A percentile compares a stretch with the other conserved stretches of the same genome.
Evolutionary conservation across 2,888 invertebrate genomes (phyloP).

Genomic region (Drosophila longiperda): DNA sequence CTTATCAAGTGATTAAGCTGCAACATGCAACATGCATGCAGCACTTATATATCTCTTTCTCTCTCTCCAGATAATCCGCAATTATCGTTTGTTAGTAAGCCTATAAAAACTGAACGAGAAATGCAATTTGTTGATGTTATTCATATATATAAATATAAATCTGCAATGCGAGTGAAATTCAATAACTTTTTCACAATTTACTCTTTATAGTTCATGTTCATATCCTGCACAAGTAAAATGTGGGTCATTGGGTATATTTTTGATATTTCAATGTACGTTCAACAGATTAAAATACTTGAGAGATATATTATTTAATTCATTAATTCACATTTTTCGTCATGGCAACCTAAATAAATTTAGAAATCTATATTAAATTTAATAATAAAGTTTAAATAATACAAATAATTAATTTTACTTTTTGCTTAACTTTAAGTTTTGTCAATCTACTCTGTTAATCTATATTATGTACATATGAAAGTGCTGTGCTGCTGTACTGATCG

Average conservation of each 20-base stretch:
- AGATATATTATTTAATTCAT: background rate
- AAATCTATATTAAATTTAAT: too few relatives aligned
- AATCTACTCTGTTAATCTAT: background rate
- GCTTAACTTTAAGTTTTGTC: background rate
- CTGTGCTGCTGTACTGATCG: background rate
- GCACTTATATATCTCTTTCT: background rate
- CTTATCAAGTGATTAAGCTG: background rate
- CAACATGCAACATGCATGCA: background rate
- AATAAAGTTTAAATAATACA: background rate
- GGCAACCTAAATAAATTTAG: too few relatives aligned
- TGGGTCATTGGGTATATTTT: background rate
- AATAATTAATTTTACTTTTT: too few relatives aligned
- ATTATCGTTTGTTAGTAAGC: conserved; percentile 5
- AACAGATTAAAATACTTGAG: background rate
- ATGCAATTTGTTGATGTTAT: conserved; percentile 3
- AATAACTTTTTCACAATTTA: conserved; percentile 33
- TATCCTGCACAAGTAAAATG: background rate
- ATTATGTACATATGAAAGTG: background rate
- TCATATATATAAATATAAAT: conserved; percentile 24
- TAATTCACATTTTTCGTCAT: background rate
- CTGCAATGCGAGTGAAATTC: conserved; percentile 47
- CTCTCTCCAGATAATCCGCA: conserved; percentile 9
- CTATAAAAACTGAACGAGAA: conserved; percentile 10
- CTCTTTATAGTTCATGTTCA: background rate
- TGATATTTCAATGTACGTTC: background rate